These are phyloP conservation scores for Pangasius mekongensis DNA, from an alignment of 2,797 vertebrate species.

Conservation along the genomic window DNA sequence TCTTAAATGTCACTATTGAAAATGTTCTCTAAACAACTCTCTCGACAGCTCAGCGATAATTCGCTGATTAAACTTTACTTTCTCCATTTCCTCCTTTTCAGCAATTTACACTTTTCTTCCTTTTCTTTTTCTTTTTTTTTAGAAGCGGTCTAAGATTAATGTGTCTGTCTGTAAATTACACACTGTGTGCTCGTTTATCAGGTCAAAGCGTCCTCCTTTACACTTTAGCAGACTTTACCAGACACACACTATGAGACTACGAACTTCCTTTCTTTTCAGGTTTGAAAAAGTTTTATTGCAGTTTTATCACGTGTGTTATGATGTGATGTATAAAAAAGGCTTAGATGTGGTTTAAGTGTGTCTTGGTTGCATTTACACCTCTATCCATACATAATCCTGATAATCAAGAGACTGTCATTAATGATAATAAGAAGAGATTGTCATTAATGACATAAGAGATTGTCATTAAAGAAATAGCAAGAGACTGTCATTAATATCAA, in stretches of 20 bases:
- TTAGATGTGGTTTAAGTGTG: not conserved
- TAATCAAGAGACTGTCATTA: not conserved
- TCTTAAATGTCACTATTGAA: not conserved
- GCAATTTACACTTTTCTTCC: conserved; percentile 72
- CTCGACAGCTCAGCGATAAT: not conserved
- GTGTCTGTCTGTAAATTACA: conserved; percentile 75
- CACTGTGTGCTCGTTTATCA: conserved; percentile 76
- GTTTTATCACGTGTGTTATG: not conserved
- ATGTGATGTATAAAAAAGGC: not conserved
- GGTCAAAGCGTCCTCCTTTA: conserved; percentile 70
- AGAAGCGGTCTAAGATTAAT: conserved; percentile 75
- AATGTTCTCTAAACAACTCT: not conserved
- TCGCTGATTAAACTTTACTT: conserved; percentile 64
- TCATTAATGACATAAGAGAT: not conserved
- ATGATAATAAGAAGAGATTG: not conserved
- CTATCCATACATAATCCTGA: not conserved
- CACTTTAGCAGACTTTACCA: conserved; percentile 55
- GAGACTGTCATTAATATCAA: not conserved
- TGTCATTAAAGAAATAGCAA: not conserved
- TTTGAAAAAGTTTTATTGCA: conserved; percentile 41
- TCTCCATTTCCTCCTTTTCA: conserved; percentile 57
- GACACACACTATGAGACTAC: conserved; percentile 68
- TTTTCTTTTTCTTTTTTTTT: conserved; percentile 47
- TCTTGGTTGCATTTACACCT: not conserved
- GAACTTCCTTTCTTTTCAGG: conserved; percentile 45